Evolutionary conservation across 2,797 vertebrate species (phyloP).

Genomic region (Chaunax sp.): DNA sequence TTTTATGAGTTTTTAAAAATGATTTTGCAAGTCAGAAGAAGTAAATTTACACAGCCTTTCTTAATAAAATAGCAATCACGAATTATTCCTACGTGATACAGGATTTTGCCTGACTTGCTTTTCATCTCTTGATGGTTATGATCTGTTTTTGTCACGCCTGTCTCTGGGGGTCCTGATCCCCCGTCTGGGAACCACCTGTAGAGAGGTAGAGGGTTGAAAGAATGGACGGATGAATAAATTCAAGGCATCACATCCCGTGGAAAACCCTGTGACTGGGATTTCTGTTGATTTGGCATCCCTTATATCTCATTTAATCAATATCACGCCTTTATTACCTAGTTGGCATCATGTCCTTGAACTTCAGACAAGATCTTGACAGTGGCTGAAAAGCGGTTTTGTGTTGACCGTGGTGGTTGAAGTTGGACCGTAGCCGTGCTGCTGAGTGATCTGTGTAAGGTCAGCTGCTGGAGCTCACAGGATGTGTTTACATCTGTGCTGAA

Average conservation of each 20-base stretch:
- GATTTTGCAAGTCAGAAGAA: no score
- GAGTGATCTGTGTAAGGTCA: slow-evolving; percentile 30
- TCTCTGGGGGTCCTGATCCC: no score
- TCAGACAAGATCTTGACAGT: no score
- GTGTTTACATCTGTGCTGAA: slow-evolving; percentile 65
- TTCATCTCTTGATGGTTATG: neutral
- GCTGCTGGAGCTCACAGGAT: slow-evolving; percentile 46
- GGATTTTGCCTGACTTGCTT: neutral
- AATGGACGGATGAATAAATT: no score
- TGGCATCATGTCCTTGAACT: no score
- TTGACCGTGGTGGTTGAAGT: neutral
- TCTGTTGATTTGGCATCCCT: neutral
- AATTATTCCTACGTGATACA: no score
- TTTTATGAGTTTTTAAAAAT: no score
- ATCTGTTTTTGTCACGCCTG: no score
- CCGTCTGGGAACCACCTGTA: no score
- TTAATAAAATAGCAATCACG: neutral
- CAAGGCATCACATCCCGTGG: slow-evolving; percentile 26
- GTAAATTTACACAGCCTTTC: neutral
- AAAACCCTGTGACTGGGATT: slow-evolving; percentile 13
- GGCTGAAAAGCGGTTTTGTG: no score
- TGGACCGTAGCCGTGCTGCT: neutral
- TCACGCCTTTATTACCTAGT: neutral
- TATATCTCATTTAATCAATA: no score
- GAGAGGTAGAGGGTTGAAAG: no score